Evolutionary conservation across 2,113 vertebrate genomes (phyloP).

Genomic region (Ploceus nigricollis): DNA sequence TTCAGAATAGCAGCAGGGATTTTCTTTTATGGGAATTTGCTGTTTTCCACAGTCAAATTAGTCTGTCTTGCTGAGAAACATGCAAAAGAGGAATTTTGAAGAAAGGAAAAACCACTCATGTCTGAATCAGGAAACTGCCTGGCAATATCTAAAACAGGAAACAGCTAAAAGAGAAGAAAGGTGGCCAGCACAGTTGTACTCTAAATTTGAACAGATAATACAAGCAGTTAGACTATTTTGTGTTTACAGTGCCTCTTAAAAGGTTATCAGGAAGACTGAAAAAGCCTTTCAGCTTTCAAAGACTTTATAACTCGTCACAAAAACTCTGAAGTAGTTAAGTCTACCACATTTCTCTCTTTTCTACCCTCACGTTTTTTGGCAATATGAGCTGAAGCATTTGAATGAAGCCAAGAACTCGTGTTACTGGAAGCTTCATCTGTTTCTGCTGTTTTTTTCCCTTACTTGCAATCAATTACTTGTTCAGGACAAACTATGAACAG

Average conservation of each 20-base stretch:
- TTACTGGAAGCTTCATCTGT: background rate
- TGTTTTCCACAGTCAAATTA: conserved; percentile 12
- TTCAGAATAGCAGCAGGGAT: conserved; percentile 45
- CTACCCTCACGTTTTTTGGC: background rate
- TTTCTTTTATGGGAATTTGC: conserved; percentile 31
- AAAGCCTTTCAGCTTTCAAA: background rate
- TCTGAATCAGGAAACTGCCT: background rate
- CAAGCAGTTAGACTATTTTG: background rate
- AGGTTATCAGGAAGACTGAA: background rate
- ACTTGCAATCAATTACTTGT: background rate
- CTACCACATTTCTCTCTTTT: background rate
- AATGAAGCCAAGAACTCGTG: background rate
- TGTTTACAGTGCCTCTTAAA: background rate
- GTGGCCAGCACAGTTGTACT: background rate
- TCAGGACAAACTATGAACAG: background rate
- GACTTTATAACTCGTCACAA: background rate
- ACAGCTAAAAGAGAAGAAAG: background rate
- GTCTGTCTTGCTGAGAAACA: conserved; percentile 13
- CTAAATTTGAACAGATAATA: background rate
- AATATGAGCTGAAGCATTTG: background rate
- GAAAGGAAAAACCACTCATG: background rate
- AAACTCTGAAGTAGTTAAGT: background rate
- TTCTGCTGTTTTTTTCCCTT: background rate
- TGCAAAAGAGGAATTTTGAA: background rate
- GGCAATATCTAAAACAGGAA: background rate